Conservation (phyloP, 2,888 invertebrate species). For the Sepiola atlantica region DNA sequence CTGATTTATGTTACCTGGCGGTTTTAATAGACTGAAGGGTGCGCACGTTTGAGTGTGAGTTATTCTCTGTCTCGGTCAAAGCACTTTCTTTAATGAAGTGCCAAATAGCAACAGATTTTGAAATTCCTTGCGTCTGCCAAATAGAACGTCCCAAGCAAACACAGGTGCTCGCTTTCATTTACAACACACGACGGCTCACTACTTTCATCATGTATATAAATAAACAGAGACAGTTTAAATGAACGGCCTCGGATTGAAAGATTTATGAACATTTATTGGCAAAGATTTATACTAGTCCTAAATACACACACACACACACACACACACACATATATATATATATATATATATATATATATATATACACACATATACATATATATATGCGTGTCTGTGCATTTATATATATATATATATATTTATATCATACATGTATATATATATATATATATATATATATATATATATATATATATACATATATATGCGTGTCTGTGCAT, state of each 20-base stretch:
- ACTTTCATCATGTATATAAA: not conserved
- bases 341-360: no score
- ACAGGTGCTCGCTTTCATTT: not conserved
- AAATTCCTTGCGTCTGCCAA: not conserved
- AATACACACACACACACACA: no score
- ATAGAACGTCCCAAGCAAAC: not conserved
- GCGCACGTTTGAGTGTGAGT: not conserved
- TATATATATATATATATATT: no score
- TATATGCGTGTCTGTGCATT: no score
- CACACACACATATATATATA: no score
- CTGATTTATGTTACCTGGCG: not conserved
- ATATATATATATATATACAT: no score
- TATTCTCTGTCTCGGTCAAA: not conserved
- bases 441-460: no score
- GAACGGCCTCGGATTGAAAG: not conserved
- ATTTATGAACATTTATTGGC: not conserved
- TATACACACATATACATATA: no score
- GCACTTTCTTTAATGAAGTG: slow-evolving; percentile 6
- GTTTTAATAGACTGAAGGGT: not conserved
- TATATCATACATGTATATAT: no score
- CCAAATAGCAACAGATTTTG: not conserved
- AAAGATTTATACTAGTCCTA: not conserved
- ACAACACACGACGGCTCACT: not conserved
- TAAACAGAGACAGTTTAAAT: not conserved
- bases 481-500: no score